These are phyloP conservation scores for Zele albiditarsus DNA, from an alignment of 2,888 invertebrate genomes.

Conservation along the genomic window DNA sequence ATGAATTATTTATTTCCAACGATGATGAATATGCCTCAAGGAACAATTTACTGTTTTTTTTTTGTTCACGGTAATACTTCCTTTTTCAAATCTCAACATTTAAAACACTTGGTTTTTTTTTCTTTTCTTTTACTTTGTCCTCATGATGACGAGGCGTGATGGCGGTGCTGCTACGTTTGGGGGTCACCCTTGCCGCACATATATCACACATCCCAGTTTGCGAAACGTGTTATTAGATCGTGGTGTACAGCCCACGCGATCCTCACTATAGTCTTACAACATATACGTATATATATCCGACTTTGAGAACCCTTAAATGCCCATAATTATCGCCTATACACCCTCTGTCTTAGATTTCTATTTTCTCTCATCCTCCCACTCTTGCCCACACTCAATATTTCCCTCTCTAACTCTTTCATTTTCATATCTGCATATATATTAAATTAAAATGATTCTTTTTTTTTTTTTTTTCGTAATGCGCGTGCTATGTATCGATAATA, in stretches of 20 bases:
- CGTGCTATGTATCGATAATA: slow-evolving; percentile 19
- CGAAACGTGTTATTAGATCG: slow-evolving; percentile 67
- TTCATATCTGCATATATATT: slow-evolving; percentile 61
- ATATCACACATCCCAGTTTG: slow-evolving; percentile 39
- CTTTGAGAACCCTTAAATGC: slow-evolving; percentile 59
- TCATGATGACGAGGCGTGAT: neutral
- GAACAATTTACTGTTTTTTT: neutral
- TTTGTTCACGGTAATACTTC: neutral
- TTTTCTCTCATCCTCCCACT: neutral
- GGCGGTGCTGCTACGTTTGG: slow-evolving; percentile 6
- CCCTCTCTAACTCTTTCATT: slow-evolving; percentile 19
- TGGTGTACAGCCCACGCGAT: slow-evolving; percentile 62
- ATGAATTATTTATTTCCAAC: too few relatives aligned
- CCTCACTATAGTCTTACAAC: slow-evolving; percentile 51
- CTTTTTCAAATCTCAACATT: too few relatives aligned
- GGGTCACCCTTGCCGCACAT: slow-evolving; percentile 18
- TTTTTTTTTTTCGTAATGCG: neutral
- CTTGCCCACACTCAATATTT: slow-evolving; percentile 22
- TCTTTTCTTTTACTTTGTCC: neutral
- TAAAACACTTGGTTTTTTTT: neutral
- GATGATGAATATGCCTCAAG: too few relatives aligned
- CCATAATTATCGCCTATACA: slow-evolving; percentile 65
- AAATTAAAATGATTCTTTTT: slow-evolving; percentile 46
- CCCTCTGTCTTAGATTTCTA: slow-evolving; percentile 31
- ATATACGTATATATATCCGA: slow-evolving; percentile 30